phyloP scores from a whole-genome alignment of 1,140 invertebrate genomes.

The Pectinophora gossypiella region DNA sequence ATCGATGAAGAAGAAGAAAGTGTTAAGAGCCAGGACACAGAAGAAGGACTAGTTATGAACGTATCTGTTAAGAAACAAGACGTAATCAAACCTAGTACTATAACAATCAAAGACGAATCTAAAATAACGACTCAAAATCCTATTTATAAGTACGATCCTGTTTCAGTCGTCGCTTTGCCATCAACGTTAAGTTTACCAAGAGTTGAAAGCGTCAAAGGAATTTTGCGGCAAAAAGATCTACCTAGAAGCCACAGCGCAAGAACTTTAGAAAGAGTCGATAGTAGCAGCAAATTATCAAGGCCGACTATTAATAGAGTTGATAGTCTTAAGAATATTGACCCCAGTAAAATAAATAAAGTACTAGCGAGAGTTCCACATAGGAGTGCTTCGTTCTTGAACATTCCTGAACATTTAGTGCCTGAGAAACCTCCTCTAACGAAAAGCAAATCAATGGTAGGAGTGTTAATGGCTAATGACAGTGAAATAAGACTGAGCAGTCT shows the following conservation, averaged over 20 bases:
- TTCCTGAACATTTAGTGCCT: conserved; percentile 57
- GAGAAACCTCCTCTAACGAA: conserved; percentile 59
- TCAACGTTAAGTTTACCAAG: conserved; percentile 51
- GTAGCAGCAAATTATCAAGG: conserved; percentile 36
- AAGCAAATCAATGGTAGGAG: conserved; percentile 60
- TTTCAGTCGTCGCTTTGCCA: conserved; percentile 42
- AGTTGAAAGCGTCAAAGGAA: conserved; percentile 66
- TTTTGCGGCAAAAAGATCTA: conserved; percentile 37
- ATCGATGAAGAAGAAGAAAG: conserved; percentile 72
- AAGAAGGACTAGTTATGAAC: conserved; percentile 63
- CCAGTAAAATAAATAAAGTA: conserved; percentile 62
- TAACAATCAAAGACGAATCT: conserved; percentile 58
- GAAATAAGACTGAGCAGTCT: conserved; percentile 60
- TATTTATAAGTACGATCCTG: conserved; percentile 59
- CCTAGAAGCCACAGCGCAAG: conserved; percentile 51
- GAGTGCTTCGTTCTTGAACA: conserved; percentile 70
- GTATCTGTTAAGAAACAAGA: conserved; percentile 59
- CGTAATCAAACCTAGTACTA: conserved; percentile 58
- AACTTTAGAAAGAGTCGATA: conserved; percentile 53
- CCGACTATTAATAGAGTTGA: conserved; percentile 58
- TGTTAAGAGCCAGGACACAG: conserved; percentile 51
- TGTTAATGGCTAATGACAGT: conserved; percentile 36
- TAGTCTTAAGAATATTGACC: conserved; percentile 65
- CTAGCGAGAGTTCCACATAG: conserved; percentile 64
- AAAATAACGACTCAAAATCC: conserved; percentile 53